Evolutionary conservation across 2,113 vertebrate species (phyloP), one percentile per base, ranked within the genome.

Genomic region (Cynoglossus semilaevis): DNA sequence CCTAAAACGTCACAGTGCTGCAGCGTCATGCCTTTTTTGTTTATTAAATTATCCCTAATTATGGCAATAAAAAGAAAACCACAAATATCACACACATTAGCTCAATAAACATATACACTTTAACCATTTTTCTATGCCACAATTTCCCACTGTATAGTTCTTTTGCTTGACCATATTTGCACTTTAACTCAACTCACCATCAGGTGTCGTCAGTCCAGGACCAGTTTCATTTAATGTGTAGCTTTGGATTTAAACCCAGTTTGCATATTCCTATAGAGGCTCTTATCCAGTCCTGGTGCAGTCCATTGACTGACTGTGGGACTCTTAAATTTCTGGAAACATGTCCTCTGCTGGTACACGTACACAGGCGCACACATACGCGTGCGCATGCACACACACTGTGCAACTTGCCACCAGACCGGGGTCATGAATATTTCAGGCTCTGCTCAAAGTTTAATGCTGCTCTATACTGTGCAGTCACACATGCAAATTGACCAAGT

Each of bases 391-490:
- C 34, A 15, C n/a, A 9, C 53, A 54, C 50, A 16, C 43, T 60
- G 1, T 14, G 57, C 49, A 40, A 71, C 46, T 55, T 63, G 74
- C 81, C 88, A 85, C 73, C 84, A 86, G 74, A 79, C 73, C 77
- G 40, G 54, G 43, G 51, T 49, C 68, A 76, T 91, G 2, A 89
- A 90, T 90, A 85, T 85, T 91, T 88, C 51, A 91, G 63, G 1
- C 62, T 19, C 44, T 9, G 50, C 69, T 88, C 63, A 83, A 88
- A 81, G 7, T 80, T 89, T 86, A 78, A 88, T 70, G 34, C 17
- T 2, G 34, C 45, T 49, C 58, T 42, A 14, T 41, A 15, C 18
- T 54, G 63, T 34, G 1, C 36, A 48, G 50, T 56, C 77, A 61
- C 38, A 41, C 52, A 71, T 47, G 36, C 60, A 72, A 58, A 48